Evolutionary conservation across 2,113 vertebrate genomes (phyloP).

Genomic region (Condylura cristata): DNA sequence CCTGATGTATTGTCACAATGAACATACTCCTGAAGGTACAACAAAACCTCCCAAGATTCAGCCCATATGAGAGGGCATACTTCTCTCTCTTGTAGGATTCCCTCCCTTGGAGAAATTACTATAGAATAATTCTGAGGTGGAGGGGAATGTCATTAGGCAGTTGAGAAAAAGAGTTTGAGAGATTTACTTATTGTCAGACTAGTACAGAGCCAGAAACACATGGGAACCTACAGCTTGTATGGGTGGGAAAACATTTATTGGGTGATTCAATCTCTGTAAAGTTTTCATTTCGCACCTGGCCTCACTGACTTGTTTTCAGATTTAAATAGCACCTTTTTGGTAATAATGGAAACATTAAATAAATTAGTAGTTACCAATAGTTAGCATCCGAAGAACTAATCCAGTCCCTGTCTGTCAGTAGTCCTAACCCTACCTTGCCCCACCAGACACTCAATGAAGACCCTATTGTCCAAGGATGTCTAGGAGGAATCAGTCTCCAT

Average conservation of each 20-base stretch:
- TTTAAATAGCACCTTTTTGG: constrained; percentile 1
- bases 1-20: constrained; percentile 95
- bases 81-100: neutral
- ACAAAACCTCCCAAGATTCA: too few relatives aligned
- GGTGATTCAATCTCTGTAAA: neutral
- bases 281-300: constrained; percentile 8
- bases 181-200: neutral
- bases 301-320: neutral
- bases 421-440: neutral
- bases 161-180: neutral
- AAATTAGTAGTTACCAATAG: neutral
- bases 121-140: neutral
- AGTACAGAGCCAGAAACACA: neutral
- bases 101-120: neutral
- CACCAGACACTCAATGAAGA: neutral
- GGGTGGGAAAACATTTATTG: neutral
- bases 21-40: constrained; percentile 92
- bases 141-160: neutral
- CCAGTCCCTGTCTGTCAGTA: neutral
- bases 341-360: neutral
- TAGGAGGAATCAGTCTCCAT: neutral
- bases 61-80: neutral
- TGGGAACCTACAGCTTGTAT: neutral
- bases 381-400: neutral
- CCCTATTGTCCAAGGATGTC: neutral